Evolutionary conservation across 2,113 vertebrate species (phyloP), one percentile per base, ranked within the genome.

Genomic region (Sapajus apella): DNA sequence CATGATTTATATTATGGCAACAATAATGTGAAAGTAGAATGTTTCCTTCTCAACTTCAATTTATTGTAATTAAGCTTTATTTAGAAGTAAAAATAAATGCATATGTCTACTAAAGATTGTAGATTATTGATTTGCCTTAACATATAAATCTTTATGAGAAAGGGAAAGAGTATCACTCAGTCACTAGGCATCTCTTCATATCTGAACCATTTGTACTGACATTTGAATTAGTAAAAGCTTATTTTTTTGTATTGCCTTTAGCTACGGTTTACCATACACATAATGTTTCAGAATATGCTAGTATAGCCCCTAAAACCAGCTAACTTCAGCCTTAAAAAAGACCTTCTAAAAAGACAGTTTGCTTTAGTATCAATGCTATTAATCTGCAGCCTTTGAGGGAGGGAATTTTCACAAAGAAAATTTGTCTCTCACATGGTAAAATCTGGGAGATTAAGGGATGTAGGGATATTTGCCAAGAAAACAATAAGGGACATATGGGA

Each of bases 401-500:
- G 83, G 43, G 25, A 87, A 75, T 14, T 52, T 87, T 92, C 91
- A 96, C 83, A 97, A 87, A 92, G 35, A 75, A 96, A 95, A 18
- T 83, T 88, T 97, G 87, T 96, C 52, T 84, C 56, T 93, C 79
- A 50, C 64, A 90, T 23, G 35, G 27, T 75, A 87, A 81, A 97
- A 61, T 84, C 81, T 90, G 85, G 61, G 64, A 84, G 35, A 47
- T 58, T 90, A 80, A 91, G 79, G 50, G 55, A 84, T 30, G 72
- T 56, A 82, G 61, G 68, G 68, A 95, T 72, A 75, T 37, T 81
- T 97, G 95, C 96, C 94, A 97, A 96, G 82, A 95, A 97, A 95
- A 96, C 84, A 97, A 55, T 96, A 86, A 92, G 21, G 90, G 96
- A 97, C 97, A 97, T 96, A 83, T 95, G 96, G 96, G 96, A 98